Base-by-base conservation (phyloP, 2,113 vertebrate species). In the Quiscalus mexicanus region DNA sequence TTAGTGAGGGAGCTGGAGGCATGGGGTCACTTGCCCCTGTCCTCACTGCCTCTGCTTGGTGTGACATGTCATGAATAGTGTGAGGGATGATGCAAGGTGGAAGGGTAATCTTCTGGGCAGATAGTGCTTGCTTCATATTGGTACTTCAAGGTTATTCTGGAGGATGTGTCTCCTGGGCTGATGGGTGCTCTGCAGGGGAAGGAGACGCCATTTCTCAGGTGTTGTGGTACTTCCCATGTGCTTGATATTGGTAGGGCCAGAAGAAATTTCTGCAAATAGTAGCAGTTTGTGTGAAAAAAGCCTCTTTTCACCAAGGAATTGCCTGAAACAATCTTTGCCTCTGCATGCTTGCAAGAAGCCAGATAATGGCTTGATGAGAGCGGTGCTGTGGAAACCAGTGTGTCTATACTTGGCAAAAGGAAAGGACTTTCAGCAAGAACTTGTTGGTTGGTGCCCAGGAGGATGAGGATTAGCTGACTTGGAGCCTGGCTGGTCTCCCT, bases 181-280 rank as follows among this genome's bases (percentile, higher is more conserved):
- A 68, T 35, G 27, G 12, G 13, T 23, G 41, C 14, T 79, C 44
- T 79, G 62, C 31, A 56, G 22, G 12, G 22, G 24, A 33, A 53
- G 49, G 45, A 83, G 9, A 10, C 74, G 55, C 22, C 5, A 3
- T 76, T 70, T 89, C 42, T 74, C 68, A 71, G 60, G 52, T 90
- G 23, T 45, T 81, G 18, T 30, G n/a, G 2, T 77, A 41, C 85
- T 89, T 69, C 33, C 35, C 14, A 7, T 23, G 44, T 56, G 17
- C 37, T 84, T 89, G 68, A 71, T 10, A 13, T 27, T 59, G 58
- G 10, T 69, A 68, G 14, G 23, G 39, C 21, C 37, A 83, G 71
- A 80, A 94, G 30, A 74, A 90, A 75, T 85, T 92, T 56, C 44
- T 81, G 60, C 19, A 84, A 86, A 69, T 52, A 41, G 14, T 12